These are phyloP conservation scores for Luperina nickerlii DNA, from an alignment of 2,888 invertebrate species.

Conservation along the genomic window DNA sequence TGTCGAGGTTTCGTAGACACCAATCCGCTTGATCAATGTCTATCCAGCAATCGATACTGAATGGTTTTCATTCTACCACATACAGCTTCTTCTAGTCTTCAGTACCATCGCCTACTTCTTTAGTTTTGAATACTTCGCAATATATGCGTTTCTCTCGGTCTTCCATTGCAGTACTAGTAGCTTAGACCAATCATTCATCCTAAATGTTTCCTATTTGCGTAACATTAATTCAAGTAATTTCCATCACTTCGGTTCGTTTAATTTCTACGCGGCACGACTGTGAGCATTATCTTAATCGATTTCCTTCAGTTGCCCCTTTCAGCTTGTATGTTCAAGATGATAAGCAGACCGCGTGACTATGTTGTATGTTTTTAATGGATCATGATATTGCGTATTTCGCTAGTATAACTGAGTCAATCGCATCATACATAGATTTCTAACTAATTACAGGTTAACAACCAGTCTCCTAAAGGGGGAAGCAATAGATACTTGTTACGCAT, in stretches of 20 bases:
- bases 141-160: neutral
- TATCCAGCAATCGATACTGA: neutral
- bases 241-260: conserved; percentile 22
- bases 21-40: neutral
- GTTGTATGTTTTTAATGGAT: neutral
- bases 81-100: neutral
- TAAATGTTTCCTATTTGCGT: conserved; percentile 9
- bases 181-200: neutral
- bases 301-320: conserved; percentile 49
- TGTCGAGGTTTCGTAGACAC: neutral
- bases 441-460: neutral
- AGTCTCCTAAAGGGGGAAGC: neutral
- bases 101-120: neutral
- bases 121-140: neutral
- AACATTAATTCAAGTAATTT: conserved; percentile 18
- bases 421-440: neutral
- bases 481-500: neutral
- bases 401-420: neutral
- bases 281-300: conserved; percentile 56
- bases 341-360: conserved; percentile 33
- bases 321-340: conserved; percentile 35
- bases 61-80: neutral
- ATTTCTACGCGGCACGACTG: conserved; percentile 25
- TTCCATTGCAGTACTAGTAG: neutral
- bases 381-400: conserved; percentile 9